Evolutionary conservation across 2,888 invertebrate genomes (phyloP), one percentile per base, ranked within the genome.

Genomic region (Catocala fraxini): DNA sequence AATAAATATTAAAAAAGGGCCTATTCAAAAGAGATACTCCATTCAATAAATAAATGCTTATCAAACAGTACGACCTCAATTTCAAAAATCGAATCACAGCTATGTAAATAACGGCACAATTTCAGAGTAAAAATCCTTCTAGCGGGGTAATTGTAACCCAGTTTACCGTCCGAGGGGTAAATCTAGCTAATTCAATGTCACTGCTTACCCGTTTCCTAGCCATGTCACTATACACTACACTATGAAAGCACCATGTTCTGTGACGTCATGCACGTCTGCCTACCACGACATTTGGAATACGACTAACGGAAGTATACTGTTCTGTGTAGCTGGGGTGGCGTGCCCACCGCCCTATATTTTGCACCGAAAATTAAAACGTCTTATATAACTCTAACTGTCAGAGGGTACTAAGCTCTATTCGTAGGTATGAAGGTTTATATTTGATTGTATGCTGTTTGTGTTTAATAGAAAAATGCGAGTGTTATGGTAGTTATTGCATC

Each of bases 201-300:
- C 68, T 80, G 84, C 91, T 90, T 91, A 92, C 92, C 92, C 92
- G 81, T 88, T 92, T 92, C 83, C 87, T 91, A 88, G 92, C 92
- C 92, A 92, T 92, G 73, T 79, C 80, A 82, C 80, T 7, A 73
- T 68, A 70, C 71, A 77, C 82, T 80, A 75, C 71, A 79, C 70
- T 76, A 75, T 73, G 75, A 75, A 51, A 78, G 75, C 82, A 82
- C 81, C 78, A 74, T 75, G 71, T 66, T 70, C 57, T 52, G 54
- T 34, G 46, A 70, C 70, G 58, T 54, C 42, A 63, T 54, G 25
- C 51, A 80, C 89, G 84, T 82, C 83, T 78, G 76, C 51, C 51
- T 79, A 71, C 77, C 65, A 59, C 81, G 79, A 70, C 71, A 77
- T 80, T 80, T 79, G 77, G 72, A 82, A 77, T 76, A 77, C 77